Base-by-base conservation (phyloP, 2,888 invertebrate genomes). In the Agonopterix alstromeriana region DNA sequence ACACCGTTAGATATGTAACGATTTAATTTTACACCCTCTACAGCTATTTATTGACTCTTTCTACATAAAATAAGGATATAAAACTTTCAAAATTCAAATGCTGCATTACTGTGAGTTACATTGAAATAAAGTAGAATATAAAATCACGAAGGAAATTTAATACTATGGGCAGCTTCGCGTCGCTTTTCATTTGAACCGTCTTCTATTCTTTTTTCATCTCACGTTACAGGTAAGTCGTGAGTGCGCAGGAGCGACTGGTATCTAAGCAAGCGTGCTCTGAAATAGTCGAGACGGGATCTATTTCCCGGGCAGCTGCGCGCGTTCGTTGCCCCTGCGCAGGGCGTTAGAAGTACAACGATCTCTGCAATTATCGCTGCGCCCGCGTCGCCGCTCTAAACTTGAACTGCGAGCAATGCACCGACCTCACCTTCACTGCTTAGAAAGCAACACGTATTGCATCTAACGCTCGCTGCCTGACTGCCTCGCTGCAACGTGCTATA, bases 341-440 rank as follows among this genome's bases (percentile, higher is more conserved):
- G 82, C 82, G 80, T 85, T 86, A 86, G 86, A 86, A 84, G 85
- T 85, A 78, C 85, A 83, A 82, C 82, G 87, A 78, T 84, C 84
- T 81, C 77, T 73, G 75, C 83, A 79, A 79, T 81, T 78, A 82
- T 75, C 70, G 72, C 65, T 65, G 68, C 68, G 67, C 56, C 54
- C 49, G 55, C 50, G 53, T 49, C 70, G 73, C 74, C 67, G 71
- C 81, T 70, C 67, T 84, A 83, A 85, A 86, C 85, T 84, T 85
- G 84, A 85, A 85, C 84, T 81, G 76, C 73, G 67, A 49, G 78
- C 77, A 71, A 74, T 73, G 75, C 71, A 67, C 67, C 67, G 67
- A 77, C 79, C 82, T 82, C 82, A 77, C 79, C 84, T 86, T 85
- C 85, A 75, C 82, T 82, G 78, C 81, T 80, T 86, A 87, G 86